Base-by-base conservation (phyloP, 2,888 invertebrate species). In the Resseliella maxima region DNA sequence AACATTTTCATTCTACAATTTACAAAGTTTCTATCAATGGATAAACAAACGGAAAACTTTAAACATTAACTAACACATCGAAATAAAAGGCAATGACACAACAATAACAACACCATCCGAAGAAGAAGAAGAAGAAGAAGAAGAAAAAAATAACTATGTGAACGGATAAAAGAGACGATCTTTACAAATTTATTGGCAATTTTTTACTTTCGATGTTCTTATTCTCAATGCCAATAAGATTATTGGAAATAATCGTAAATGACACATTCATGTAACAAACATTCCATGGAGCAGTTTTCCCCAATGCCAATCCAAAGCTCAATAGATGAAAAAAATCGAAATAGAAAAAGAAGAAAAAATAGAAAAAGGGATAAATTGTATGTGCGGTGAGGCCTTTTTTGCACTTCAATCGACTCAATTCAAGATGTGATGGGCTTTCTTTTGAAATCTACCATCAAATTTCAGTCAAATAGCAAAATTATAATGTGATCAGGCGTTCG, bases 391-490 rank as follows among this genome's bases (percentile, higher is more conserved):
- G 72, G 72, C 72, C 27, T 31, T 72, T 72, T 72, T 35, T 35
- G 31, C 72, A 72, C 72, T 72, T 72, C 72, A 72, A 72, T 72
- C 72, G 72, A 72, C n/a, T 72, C 72, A 31, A 72, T 72, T 72
- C 72, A 35, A 72, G 59, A 41, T 2, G 31, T 72, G 72, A 31
- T 31, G 31, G 31, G 31, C 72, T 35, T 72, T 72, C 72, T 72
- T 50, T 59, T 27, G 31, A 72, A 72, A 72, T 72, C 72, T 31
- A 72, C 72, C 72, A 72, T 72, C 72, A 72, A 72, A 72, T 31
- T 72, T 72, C 72, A 72, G 72, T 72, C 72, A 72, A 72, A 72
- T 72, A 72, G 72, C 72, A 31, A 72, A 72, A 72, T 72, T 72
- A 72, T 72, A 72, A 72, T 72, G 72, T 35, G 72, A 72, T 72